These are phyloP conservation scores for Erannis defoliaria DNA, from an alignment of 2,888 invertebrate species.

Conservation along the genomic window DNA sequence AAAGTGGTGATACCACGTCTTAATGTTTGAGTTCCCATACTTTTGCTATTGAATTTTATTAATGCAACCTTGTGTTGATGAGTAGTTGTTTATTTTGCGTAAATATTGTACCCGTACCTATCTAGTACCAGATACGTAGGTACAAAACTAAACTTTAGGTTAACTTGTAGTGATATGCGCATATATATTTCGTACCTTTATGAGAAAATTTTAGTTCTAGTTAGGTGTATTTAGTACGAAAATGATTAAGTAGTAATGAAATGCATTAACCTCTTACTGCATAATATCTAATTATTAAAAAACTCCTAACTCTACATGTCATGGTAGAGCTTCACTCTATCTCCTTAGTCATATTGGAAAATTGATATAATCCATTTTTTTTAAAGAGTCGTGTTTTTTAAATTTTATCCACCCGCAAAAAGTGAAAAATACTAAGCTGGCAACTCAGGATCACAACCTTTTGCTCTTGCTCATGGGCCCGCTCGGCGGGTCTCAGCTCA, in stretches of 20 bases:
- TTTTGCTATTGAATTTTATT: slow-evolving; percentile 33
- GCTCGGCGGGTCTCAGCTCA: slow-evolving; percentile 70
- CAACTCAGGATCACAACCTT: slow-evolving; percentile 72
- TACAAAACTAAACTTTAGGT: too few species aligned
- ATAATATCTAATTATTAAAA: too few species aligned
- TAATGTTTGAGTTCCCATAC: slow-evolving; percentile 49
- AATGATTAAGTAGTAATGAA: too few species aligned
- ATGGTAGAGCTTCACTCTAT: too few species aligned
- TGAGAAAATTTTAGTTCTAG: too few species aligned
- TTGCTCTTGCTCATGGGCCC: slow-evolving; percentile 74
- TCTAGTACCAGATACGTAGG: too few species aligned
- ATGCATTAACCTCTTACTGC: too few species aligned
- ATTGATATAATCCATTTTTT: neutral
- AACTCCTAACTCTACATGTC: too few species aligned
- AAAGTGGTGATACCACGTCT: slow-evolving; percentile 71
- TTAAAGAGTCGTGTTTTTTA: neutral
- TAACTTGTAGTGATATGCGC: too few species aligned
- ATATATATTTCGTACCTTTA: too few species aligned
- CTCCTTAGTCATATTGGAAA: too few species aligned
- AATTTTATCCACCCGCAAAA: slow-evolving; percentile 30
- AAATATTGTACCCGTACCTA: neutral
- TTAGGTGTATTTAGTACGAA: too few species aligned
- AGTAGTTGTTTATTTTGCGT: neutral
- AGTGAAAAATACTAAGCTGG: slow-evolving; percentile 49
- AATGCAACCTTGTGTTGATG: neutral